These are phyloP conservation scores for Plemyria rubiginata DNA, from an alignment of 2,888 invertebrate species.

Conservation along the genomic window DNA sequence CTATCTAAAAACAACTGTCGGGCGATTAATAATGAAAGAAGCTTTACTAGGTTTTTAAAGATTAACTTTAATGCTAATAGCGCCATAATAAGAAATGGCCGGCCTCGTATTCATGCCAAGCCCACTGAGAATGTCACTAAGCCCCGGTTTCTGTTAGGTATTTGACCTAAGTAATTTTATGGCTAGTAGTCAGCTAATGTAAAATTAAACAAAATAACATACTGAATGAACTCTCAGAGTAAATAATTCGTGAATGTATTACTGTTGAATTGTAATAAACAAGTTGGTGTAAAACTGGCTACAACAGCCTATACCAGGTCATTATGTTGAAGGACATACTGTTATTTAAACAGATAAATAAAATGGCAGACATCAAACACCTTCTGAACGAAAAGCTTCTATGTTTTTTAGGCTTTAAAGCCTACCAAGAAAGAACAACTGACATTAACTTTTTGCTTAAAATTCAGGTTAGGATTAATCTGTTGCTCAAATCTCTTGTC, in stretches of 20 bases:
- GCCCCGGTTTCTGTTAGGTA: constrained; percentile 47
- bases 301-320: constrained; percentile 32
- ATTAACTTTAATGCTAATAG: constrained; percentile 11
- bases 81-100: constrained; percentile 16
- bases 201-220: not conserved
- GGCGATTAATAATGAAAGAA: not conserved
- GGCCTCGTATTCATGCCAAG: constrained; percentile 43
- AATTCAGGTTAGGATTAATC: constrained; percentile 20
- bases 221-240: not conserved
- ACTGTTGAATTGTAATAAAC: not conserved
- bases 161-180: constrained; percentile 38
- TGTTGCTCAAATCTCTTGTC: constrained; percentile 10
- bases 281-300: constrained; percentile 20
- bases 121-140: constrained; percentile 47
- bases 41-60: not conserved
- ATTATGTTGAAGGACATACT: constrained; percentile 37
- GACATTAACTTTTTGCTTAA: constrained; percentile 34
- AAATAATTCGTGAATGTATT: not conserved
- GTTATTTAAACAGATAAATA: constrained; percentile 22
- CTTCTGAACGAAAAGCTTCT: constrained; percentile 13
- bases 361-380: constrained; percentile 30
- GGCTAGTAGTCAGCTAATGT: constrained; percentile 20
- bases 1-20: not conserved
- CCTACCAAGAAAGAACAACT: constrained; percentile 28
- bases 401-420: constrained; percentile 15